Percentiles rank a stretch among this genome's conserved stretches.
Evolutionary conservation across 2,888 invertebrate species (phyloP).

Genomic region (Hanleya hanleyi): DNA sequence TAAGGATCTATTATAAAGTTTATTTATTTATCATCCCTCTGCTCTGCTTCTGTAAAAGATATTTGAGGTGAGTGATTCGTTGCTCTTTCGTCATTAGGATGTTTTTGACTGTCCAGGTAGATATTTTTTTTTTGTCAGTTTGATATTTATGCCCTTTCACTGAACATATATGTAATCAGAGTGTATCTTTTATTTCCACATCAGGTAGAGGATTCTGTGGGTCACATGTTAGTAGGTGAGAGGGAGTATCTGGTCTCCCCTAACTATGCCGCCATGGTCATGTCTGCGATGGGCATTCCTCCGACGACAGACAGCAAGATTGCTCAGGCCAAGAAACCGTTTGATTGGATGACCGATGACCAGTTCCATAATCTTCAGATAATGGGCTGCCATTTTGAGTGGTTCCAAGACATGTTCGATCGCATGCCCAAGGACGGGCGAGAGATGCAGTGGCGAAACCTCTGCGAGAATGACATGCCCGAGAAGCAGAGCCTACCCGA

Average conservation of each 20-base stretch:
- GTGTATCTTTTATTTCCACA: no score
- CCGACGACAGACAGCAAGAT: constrained; percentile 60
- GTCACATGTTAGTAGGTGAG: constrained; percentile 67
- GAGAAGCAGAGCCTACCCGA: constrained; percentile 69
- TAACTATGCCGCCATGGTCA: constrained; percentile 66
- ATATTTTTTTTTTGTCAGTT: no score
- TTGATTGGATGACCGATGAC: constrained; percentile 74
- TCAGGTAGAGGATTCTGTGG: constrained; percentile 68
- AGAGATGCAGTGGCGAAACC: constrained; percentile 72
- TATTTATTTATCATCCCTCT: no score
- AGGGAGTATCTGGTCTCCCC: constrained; percentile 72
- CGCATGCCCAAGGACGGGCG: constrained; percentile 71
- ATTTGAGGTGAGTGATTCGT: no score
- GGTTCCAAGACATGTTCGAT: constrained; percentile 74
- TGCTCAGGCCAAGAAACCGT: constrained; percentile 71
- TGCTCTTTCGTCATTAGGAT: no score
- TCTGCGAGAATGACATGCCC: constrained; percentile 71
- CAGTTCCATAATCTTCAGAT: constrained; percentile 73
- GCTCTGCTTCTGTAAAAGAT: no score
- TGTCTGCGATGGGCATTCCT: constrained; percentile 60
- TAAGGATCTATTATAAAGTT: no score
- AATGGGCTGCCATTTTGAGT: constrained; percentile 71
- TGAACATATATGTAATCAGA: no score
- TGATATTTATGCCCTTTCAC: no score
- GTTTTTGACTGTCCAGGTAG: no score